Conservation (phyloP, 2,797 vertebrate genomes). For the Lutjanus campechanus region DNA sequence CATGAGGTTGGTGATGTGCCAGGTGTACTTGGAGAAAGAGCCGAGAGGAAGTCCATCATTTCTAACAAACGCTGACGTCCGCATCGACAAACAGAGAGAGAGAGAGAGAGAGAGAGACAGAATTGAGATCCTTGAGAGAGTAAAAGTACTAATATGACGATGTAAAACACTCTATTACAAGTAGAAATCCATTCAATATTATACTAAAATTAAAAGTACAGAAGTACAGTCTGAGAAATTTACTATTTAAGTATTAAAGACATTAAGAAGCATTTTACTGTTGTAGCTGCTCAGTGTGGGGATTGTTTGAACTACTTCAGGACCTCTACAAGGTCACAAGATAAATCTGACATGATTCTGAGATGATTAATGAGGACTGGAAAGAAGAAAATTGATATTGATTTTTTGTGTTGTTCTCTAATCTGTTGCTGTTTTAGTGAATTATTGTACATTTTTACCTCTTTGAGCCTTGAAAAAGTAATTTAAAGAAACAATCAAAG, state of each 20-base stretch:
- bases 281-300: not conserved
- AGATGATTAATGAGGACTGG: not conserved
- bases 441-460: not conserved
- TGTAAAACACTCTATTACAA: not conserved
- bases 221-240: not conserved
- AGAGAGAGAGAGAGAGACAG: not conserved
- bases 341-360: too few species aligned
- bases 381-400: not conserved
- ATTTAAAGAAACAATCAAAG: too few species aligned
- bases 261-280: not conserved
- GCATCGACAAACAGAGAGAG: not conserved
- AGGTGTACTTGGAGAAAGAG: conserved; percentile 93
- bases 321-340: not conserved
- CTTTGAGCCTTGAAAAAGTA: too few species aligned
- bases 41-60: conserved; percentile 90
- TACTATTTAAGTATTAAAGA: too few species aligned
- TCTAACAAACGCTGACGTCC: conserved; percentile 86
- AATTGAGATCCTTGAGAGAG: not conserved
- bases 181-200: not conserved
- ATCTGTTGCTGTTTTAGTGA: not conserved
- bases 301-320: not conserved
- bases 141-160: not conserved
- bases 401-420: not conserved
- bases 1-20: conserved; percentile 93
- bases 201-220: not conserved